Evolutionary conservation across 1,140 invertebrate genomes (phyloP), one percentile per base, ranked within the genome.

Genomic region (Lysiphlebus fabarum): DNA sequence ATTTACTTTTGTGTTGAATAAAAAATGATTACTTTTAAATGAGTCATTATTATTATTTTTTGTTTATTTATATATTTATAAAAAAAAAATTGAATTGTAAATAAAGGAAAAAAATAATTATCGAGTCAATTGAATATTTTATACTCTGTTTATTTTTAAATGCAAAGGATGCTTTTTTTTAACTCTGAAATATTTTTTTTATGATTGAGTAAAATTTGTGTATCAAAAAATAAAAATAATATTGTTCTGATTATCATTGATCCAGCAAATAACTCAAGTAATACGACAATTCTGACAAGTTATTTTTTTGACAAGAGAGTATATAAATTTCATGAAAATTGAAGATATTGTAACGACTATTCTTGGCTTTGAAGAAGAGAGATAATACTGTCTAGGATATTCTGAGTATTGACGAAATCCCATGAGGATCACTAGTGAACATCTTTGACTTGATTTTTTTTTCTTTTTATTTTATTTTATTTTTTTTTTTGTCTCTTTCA

Each of bases 401-500:
- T 9, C 36, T 12, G 11, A 36, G 49, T 51, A 36, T 51, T 36
- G 49, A 37, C 34, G 36, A 36, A 36, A 51, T 51, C 49, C 49
- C 49, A 36, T 51, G 49, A 51, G 49, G 49, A 51, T 51, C 49
- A 51, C 34, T n/a, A 12, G 49, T 8, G 49, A 33, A 49, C 17
- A 49, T 17, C 47, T 34, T 49, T 17, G 47, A 26, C 17, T 26
- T 26, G 17, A 26, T 26, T 26, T 26, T 26, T 26, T 26, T 26
- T 26, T 26, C 4, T 1, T 4, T 26, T 26, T 26, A 26, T 26
- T 26, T 26, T 26, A 26, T 26, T 26, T 26, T 26, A 26, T 26
- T 26, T 26, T 26, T 2, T 26, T 26, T 26, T 26, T 26, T 4
- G 17, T 26, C 17, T 26, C 17, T 14, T 49, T 17, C 44, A 33